Evolutionary conservation across 2,797 vertebrate species (phyloP).

Genomic region (Tachyglossus aculeatus): DNA sequence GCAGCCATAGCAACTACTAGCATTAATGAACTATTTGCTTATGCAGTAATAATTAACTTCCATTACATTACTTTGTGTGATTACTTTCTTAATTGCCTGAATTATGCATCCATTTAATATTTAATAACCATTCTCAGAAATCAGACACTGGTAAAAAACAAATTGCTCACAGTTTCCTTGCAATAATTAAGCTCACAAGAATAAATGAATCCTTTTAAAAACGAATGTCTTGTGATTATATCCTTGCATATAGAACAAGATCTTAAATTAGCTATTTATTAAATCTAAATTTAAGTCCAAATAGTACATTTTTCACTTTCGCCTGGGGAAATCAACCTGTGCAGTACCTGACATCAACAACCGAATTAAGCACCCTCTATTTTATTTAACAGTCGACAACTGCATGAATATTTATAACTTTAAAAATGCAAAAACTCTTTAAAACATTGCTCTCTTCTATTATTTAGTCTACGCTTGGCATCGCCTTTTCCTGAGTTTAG

Average conservation of each 20-base stretch:
- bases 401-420: constrained; percentile 75
- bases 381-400: constrained; percentile 74
- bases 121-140: constrained; percentile 99
- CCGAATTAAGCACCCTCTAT: constrained; percentile 78
- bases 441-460: constrained; percentile 50
- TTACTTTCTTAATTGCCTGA: constrained; percentile 99
- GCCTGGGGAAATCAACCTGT: constrained; percentile 95
- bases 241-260: constrained; percentile 90
- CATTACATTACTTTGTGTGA: constrained; percentile 99
- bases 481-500: constrained; percentile 61
- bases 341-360: constrained; percentile 77
- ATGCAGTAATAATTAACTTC: constrained; percentile 99
- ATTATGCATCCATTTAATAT: constrained; percentile 99
- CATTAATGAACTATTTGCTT: constrained; percentile 99
- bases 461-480: constrained; percentile 52
- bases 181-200: constrained; percentile 99
- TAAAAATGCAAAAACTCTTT: constrained; percentile 61
- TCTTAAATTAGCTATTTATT: constrained; percentile 99
- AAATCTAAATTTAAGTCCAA: constrained; percentile 94
- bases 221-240: constrained; percentile 98
- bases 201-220: constrained; percentile 99
- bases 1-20: constrained; percentile 98
- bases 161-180: constrained; percentile 96
- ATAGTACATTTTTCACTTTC: constrained; percentile 88
- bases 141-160: constrained; percentile 99